Evolutionary conservation across 2,888 invertebrate species (phyloP).

Genomic region (Aporophyla lueneburgensis): DNA sequence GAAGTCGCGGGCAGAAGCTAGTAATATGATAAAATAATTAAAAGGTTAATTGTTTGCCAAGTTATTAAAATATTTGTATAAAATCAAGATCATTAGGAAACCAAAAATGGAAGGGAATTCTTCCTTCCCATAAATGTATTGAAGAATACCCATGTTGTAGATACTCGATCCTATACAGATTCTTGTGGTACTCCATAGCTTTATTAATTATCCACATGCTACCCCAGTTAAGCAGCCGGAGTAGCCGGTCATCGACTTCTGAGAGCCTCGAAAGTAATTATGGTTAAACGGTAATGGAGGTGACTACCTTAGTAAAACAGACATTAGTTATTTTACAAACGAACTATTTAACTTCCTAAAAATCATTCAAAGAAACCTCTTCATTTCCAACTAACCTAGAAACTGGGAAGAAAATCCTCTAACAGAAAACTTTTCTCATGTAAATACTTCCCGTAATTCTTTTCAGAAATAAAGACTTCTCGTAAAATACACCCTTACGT

Average conservation of each 20-base stretch:
- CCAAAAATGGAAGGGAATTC: no score
- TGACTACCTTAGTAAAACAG: background rate
- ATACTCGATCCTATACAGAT: background rate
- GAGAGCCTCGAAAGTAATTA: no score
- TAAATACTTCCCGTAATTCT: constrained; percentile 41
- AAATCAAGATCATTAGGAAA: no score
- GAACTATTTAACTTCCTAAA: background rate
- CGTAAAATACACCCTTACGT: constrained; percentile 47
- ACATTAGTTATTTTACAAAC: background rate
- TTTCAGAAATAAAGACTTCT: constrained; percentile 53
- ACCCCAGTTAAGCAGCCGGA: no score
- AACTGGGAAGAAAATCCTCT: background rate
- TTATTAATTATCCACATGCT: background rate
- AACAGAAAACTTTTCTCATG: constrained; percentile 40
- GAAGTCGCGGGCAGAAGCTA: no score
- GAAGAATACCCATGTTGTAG: no score
- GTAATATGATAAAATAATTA: no score
- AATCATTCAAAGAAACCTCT: background rate
- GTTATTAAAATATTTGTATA: no score
- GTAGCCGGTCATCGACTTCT: no score
- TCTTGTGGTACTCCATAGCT: background rate
- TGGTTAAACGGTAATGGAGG: no score
- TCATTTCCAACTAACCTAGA: background rate
- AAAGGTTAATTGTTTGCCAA: no score
- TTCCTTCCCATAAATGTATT: no score